Evolutionary conservation across 2,888 invertebrate genomes (phyloP).

Genomic region (Cylindroiulus punctatus): DNA sequence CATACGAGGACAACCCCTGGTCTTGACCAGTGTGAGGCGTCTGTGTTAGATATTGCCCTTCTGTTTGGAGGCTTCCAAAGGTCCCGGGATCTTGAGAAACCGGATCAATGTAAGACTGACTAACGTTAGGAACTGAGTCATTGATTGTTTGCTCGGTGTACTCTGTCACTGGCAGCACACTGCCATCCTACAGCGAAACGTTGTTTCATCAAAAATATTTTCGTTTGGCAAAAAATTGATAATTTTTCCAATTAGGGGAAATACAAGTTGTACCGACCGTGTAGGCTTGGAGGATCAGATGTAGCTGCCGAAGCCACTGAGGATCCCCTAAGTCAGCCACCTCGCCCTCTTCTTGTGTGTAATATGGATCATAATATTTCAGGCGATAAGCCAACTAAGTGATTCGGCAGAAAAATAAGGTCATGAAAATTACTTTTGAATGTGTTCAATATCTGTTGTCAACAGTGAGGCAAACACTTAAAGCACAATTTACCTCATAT

Average conservation of each 20-base stretch:
- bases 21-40: not conserved
- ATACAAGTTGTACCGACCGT: slow-evolving; percentile 37
- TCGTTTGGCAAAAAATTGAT: not conserved
- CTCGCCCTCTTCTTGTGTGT: slow-evolving; percentile 65
- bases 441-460: no score
- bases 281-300: slow-evolving; percentile 62
- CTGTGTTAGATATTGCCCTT: not conserved
- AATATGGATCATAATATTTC: slow-evolving; percentile 77
- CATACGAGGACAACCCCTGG: not conserved
- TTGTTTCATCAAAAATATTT: not conserved
- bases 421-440: no score
- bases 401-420: no score
- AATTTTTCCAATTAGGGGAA: not conserved
- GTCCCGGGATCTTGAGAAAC: slow-evolving; percentile 15
- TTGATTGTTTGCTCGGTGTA: not conserved
- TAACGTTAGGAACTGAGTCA: not conserved
- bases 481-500: slow-evolving; percentile 62
- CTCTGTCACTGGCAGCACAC: not conserved
- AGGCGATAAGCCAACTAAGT: slow-evolving; percentile 72
- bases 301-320: slow-evolving; percentile 69
- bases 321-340: slow-evolving; percentile 68
- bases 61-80: not conserved
- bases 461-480: no score
- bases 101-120: not conserved
- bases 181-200: not conserved